These are phyloP conservation scores for Rhinoderma darwinii DNA, from an alignment of 2,113 vertebrate genomes.

Conservation along the genomic window DNA sequence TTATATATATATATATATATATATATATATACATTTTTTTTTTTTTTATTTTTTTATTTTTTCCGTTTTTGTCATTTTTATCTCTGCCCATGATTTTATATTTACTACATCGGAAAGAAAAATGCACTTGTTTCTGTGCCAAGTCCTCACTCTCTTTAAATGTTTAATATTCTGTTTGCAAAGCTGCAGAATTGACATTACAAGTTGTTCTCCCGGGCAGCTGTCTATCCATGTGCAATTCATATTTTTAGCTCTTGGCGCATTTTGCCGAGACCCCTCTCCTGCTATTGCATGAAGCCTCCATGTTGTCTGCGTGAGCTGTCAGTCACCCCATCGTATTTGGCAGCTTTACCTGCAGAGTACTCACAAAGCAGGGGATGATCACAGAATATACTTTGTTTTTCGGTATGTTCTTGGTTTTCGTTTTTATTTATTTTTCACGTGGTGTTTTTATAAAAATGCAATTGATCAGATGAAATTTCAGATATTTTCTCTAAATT, in stretches of 20 bases:
- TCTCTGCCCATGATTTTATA: not conserved
- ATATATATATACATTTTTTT: too few species aligned
- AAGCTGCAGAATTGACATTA: not conserved
- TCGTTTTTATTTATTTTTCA: not conserved
- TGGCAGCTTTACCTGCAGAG: not conserved
- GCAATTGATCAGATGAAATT: too few species aligned
- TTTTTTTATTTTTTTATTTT: too few species aligned
- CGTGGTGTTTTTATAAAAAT: too few species aligned
- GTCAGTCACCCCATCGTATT: not conserved
- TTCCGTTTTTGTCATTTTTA: not conserved
- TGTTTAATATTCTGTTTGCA: slow-evolving; percentile 29
- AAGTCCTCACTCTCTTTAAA: not conserved
- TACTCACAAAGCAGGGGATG: not conserved
- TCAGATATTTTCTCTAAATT: too few species aligned
- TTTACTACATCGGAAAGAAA: not conserved
- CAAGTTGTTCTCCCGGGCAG: not conserved
- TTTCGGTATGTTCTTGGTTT: too few species aligned
- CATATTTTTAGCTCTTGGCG: slow-evolving; percentile 14
- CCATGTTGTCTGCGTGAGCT: not conserved
- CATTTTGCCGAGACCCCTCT: not conserved
- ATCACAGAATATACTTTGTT: not conserved
- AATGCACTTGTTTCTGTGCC: not conserved
- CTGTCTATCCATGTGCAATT: slow-evolving; percentile 32
- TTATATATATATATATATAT: too few species aligned
- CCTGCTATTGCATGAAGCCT: not conserved